phyloP scores from a whole-genome alignment of 2,888 invertebrate genomes.

The Bursaphelenchus okinawaensis region DNA sequence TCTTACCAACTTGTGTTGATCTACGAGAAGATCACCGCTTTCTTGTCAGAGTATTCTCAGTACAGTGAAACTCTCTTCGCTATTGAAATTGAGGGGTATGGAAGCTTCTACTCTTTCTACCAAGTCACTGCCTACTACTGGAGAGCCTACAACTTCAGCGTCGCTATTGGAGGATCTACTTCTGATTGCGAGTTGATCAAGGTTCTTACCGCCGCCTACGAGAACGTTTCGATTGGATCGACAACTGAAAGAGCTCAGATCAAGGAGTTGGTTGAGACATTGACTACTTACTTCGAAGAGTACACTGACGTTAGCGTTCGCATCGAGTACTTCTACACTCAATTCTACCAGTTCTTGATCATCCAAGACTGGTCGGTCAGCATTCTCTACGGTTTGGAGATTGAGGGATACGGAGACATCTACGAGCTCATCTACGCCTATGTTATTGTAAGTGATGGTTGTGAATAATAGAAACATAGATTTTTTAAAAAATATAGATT shows the following conservation, averaged over 20 bases:
- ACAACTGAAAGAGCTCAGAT: not conserved
- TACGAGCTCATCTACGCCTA: constrained; percentile 2
- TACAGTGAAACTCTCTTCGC: not conserved
- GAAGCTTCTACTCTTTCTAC: not conserved
- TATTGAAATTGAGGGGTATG: not conserved
- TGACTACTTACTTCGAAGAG: not conserved
- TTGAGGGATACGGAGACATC: not conserved
- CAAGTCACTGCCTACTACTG: not conserved
- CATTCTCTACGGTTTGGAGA: not conserved
- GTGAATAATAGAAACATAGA: too few relatives aligned
- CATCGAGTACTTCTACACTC: constrained; percentile 7
- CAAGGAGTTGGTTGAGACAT: constrained; percentile 2
- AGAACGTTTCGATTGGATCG: not conserved
- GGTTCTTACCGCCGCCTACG: not conserved
- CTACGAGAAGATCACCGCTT: not conserved
- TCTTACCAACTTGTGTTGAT: not conserved
- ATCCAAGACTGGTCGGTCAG: not conserved
- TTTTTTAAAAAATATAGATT: too few relatives aligned
- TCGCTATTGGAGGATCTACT: not conserved
- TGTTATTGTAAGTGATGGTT: not conserved
- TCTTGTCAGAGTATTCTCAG: not conserved
- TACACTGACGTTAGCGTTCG: not conserved
- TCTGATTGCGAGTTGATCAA: not conserved
- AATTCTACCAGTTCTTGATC: constrained; percentile 8
- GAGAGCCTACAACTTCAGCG: not conserved